Evolutionary conservation across 2,888 invertebrate species (phyloP), one percentile per base, ranked within the genome.

Genomic region (Hymenopus coronatus): DNA sequence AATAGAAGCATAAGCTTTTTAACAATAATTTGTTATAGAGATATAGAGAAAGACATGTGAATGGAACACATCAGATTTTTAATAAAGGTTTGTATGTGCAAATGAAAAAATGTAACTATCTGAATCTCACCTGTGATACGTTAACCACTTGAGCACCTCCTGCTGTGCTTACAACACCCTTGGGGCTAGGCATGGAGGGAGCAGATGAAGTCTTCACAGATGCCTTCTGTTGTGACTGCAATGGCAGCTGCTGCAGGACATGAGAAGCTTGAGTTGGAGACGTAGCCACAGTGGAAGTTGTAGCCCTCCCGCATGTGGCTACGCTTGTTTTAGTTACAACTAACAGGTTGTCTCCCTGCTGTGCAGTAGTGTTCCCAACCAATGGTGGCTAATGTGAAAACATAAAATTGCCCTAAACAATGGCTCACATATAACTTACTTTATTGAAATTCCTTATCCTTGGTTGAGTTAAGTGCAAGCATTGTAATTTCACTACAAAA

Each of bases 121-220:
- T 12, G 40, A 40, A 12, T 40, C 54, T 27, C 27, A 89, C 89
- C 88, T 89, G 89, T 82, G 89, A 85, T 40, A 89, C 33, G 28
- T 84, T 85, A 4, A 89, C 83, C 84, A 89, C 25, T 27, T 89
- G 89, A 40, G 89, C 85, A 6, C 86, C 82, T 25, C 86, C 85
- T 28, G 89, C 15, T 25, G 54, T 20, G n/a, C 33, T 87, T 20
- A 87, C 87, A 27, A 82, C 25, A 54, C 33, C 83, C 30, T 86
- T 85, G 20, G 89, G 28, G 30, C 86, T 87, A 70, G 88, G 33
- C 25, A 88, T 40, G 33, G 85, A 85, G 9, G 85, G 54, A n/a
- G 54, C 81, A 14, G 30, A 28, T 1, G 84, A 33, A 7, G 85
- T 14, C 40, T 82, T 70, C 9, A 82, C 46, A 2, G 82, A 28